Evolutionary conservation across 2,113 vertebrate genomes (phyloP).

Genomic region (Malurus melanocephalus): DNA sequence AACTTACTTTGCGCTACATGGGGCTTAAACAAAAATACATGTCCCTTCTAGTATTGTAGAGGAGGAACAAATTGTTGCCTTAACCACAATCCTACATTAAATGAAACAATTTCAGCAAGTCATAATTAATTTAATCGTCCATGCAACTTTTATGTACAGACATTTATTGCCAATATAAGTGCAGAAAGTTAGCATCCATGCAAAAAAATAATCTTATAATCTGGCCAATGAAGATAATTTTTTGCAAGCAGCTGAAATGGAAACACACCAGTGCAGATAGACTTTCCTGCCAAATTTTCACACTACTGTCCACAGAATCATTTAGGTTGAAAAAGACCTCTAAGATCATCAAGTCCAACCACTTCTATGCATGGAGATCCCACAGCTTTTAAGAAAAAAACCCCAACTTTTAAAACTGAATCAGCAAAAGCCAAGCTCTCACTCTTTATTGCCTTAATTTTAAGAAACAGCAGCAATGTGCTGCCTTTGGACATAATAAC

Average conservation of each 20-base stretch:
- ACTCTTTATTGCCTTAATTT: neutral
- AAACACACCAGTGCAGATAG: neutral
- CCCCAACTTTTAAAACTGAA: neutral
- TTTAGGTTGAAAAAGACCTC: neutral
- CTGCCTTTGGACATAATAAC: neutral
- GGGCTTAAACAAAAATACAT: neutral
- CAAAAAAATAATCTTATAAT: neutral
- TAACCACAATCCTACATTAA: neutral
- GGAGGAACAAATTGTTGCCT: neutral
- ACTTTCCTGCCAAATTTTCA: neutral
- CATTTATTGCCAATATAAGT: neutral
- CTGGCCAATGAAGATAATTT: neutral
- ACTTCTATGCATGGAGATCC: neutral
- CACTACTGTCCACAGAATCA: neutral
- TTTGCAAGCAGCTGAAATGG: neutral
- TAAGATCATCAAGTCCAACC: neutral
- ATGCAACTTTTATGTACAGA: neutral
- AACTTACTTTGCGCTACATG: neutral
- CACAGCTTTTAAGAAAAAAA: neutral
- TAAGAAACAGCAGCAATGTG: neutral
- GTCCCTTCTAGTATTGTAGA: neutral
- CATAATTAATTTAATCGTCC: neutral
- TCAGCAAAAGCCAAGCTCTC: neutral
- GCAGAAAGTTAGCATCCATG: neutral
- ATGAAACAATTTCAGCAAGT: neutral